A percentile compares a stretch with the other conserved stretches of the same genome.
These are phyloP conservation scores for Metacarcinus magister DNA, from an alignment of 2,888 invertebrate species.

Conservation along the genomic window DNA sequence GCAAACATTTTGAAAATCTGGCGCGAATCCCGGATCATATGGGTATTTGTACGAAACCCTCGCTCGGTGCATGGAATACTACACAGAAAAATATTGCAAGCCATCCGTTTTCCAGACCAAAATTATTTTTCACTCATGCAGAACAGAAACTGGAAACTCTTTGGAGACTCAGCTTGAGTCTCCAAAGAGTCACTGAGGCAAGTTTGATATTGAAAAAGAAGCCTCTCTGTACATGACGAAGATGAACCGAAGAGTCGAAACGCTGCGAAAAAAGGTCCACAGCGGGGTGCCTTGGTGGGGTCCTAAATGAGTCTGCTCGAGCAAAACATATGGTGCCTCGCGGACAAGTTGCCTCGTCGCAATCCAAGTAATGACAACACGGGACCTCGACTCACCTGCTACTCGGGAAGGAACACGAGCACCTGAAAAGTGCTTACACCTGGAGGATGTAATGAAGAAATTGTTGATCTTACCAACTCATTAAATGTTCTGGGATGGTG, in stretches of 20 bases:
- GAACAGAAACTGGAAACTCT: neutral
- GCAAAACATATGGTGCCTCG: slow-evolving; percentile 74
- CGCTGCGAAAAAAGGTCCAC: neutral
- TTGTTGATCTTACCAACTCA: neutral
- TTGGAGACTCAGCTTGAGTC: neutral
- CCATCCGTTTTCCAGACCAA: neutral
- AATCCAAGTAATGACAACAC: slow-evolving; percentile 70
- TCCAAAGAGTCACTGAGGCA: too few relatives aligned
- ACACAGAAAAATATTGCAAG: neutral
- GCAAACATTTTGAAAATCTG: slow-evolving; percentile 81
- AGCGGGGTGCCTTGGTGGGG: slow-evolving; percentile 51
- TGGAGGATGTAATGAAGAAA: neutral
- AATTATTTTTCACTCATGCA: slow-evolving; percentile 12
- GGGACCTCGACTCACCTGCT: slow-evolving; percentile 8
- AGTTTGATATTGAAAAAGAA: neutral
- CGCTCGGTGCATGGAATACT: slow-evolving; percentile 54
- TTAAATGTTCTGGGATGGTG: neutral
- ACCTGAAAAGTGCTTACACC: neutral
- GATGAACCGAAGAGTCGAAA: slow-evolving; percentile 19
- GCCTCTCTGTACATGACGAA: neutral
- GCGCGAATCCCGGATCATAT: slow-evolving; percentile 80
- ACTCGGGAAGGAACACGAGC: neutral
- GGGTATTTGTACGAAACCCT: slow-evolving; percentile 72
- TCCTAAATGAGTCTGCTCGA: slow-evolving; percentile 73
- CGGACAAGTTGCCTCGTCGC: slow-evolving; percentile 73